Percentiles rank a stretch among this genome's conserved stretches.
phyloP scores from a whole-genome alignment of 1,140 invertebrate genomes.

The Lordiphosa clarofinis region DNA sequence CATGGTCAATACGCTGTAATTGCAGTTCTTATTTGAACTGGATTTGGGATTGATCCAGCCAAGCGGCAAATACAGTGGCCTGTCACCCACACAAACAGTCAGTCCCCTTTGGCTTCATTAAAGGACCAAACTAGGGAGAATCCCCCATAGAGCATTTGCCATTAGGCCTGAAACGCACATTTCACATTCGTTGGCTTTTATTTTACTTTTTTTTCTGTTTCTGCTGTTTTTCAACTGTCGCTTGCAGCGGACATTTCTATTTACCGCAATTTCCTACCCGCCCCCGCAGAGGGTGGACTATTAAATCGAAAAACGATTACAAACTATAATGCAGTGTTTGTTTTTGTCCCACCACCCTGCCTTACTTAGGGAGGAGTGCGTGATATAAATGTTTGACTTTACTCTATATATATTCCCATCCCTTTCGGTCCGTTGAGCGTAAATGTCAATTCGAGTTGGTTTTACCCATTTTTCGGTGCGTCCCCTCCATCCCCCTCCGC shows the following conservation, averaged over 20 bases:
- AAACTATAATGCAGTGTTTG: constrained; percentile 73
- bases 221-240: constrained; percentile 36
- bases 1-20: constrained; percentile 77
- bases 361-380: constrained; percentile 27
- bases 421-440: constrained; percentile 47
- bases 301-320: constrained; percentile 78
- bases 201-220: no score
- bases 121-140: constrained; percentile 48
- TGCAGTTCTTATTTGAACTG: constrained; percentile 66
- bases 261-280: constrained; percentile 47
- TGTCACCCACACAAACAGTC: constrained; percentile 10
- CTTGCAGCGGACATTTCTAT: constrained; percentile 65
- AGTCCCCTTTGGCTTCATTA: constrained; percentile 41
- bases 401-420: constrained; percentile 8
- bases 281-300: constrained; percentile 25
- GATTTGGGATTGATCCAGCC: constrained; percentile 29
- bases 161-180: constrained; percentile 19
- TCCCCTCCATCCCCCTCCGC: no score
- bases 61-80: no score
- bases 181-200: not conserved
- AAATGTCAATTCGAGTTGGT: constrained; percentile 61
- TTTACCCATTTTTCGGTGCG: constrained; percentile 15
- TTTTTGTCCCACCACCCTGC: constrained; percentile 22
- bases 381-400: not conserved
- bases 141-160: constrained; percentile 36